Percentiles rank a stretch among this genome's conserved stretches.
phyloP scores from a whole-genome alignment of 2,113 vertebrate species.

The Misgurnus mizolepis region DNA sequence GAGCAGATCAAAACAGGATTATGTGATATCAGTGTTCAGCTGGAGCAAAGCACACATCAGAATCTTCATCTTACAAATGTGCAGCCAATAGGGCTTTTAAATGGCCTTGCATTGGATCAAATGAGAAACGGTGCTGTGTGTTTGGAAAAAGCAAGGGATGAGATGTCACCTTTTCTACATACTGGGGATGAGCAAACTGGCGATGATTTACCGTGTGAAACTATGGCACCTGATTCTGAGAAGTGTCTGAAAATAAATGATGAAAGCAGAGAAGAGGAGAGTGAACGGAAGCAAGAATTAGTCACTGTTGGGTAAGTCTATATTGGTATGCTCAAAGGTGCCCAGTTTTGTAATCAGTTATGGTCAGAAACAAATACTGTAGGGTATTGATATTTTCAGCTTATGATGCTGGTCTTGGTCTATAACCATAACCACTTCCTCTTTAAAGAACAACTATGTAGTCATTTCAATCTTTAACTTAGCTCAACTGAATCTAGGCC shows the following conservation, averaged over 20 bases:
- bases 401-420: too few relatives aligned
- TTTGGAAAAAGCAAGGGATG: background rate
- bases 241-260: background rate
- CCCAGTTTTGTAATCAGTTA: too few relatives aligned
- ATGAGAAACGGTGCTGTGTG: too few relatives aligned
- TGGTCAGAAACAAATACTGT: too few relatives aligned
- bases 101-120: background rate
- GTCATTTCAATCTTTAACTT: background rate
- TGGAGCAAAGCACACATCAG: background rate
- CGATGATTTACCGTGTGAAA: background rate
- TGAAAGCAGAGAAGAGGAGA: background rate
- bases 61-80: background rate
- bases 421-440: too few relatives aligned
- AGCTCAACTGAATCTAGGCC: too few relatives aligned
- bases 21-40: background rate
- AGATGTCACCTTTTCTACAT: background rate
- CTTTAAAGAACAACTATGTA: too few relatives aligned
- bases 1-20: conserved; percentile 8
- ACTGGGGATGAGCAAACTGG: background rate
- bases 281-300: background rate
- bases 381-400: too few relatives aligned
- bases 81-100: background rate
- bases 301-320: conserved; percentile 41
- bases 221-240: background rate
- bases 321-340: background rate